phyloP scores from a whole-genome alignment of 2,797 vertebrate genomes.

The Anabas testudineus region DNA sequence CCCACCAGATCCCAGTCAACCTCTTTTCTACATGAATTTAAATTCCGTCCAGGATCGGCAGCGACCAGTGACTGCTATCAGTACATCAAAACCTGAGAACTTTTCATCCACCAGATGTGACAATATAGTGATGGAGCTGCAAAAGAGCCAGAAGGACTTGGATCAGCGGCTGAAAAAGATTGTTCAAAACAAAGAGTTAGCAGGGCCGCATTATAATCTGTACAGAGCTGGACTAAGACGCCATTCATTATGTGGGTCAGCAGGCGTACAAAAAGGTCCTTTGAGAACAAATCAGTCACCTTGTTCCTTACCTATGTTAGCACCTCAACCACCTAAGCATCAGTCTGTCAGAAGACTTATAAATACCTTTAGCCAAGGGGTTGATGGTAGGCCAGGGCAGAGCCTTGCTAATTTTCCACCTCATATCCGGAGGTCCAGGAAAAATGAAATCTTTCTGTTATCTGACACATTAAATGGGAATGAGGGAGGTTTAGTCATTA shows the following conservation, averaged over 20 bases:
- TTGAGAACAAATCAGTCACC: slow-evolving; percentile 42
- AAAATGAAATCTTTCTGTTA: slow-evolving; percentile 77
- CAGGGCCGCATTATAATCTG: slow-evolving; percentile 34
- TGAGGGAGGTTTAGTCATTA: slow-evolving; percentile 63
- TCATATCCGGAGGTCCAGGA: slow-evolving; percentile 80
- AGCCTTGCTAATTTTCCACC: slow-evolving; percentile 74
- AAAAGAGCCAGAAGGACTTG: slow-evolving; percentile 83
- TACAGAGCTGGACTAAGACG: slow-evolving; percentile 69
- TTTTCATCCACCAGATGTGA: slow-evolving; percentile 81
- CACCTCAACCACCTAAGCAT: slow-evolving; percentile 67
- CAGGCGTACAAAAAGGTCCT: slow-evolving; percentile 48
- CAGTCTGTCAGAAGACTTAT: slow-evolving; percentile 92
- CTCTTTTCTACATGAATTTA: slow-evolving; percentile 55
- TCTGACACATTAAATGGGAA: slow-evolving; percentile 55
- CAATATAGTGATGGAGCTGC: slow-evolving; percentile 80
- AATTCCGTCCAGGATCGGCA: slow-evolving; percentile 55
- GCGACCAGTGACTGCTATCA: slow-evolving; percentile 58
- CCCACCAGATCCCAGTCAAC: slow-evolving; percentile 73
- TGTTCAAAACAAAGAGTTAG: slow-evolving; percentile 39
- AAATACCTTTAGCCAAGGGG: slow-evolving; percentile 88
- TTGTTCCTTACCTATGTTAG: slow-evolving; percentile 37
- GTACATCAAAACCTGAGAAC: slow-evolving; percentile 63
- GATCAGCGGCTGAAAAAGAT: slow-evolving; percentile 78
- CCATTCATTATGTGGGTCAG: slow-evolving; percentile 59
- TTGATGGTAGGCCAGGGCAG: slow-evolving; percentile 72